Evolutionary conservation across 1,140 invertebrate species (phyloP).

Genomic region (Paraescarpia echinospica): DNA sequence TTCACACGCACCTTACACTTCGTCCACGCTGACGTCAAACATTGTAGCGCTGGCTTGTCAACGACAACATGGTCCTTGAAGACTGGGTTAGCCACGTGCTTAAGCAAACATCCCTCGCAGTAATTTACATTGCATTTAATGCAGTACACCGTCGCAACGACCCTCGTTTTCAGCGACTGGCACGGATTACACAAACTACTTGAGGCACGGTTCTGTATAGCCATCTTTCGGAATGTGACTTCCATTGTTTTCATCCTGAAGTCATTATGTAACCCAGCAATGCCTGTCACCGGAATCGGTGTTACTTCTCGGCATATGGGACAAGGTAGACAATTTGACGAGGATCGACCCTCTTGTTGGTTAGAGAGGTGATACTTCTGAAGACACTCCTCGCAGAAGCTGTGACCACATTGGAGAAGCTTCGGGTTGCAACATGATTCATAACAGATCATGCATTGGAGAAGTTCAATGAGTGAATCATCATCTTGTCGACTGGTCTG

Average conservation of each 20-base stretch:
- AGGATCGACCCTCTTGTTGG: constrained; percentile 11
- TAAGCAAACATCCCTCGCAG: constrained; percentile 19
- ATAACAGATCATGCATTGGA: constrained; percentile 30
- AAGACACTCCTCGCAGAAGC: constrained; percentile 27
- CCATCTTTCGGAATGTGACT: constrained; percentile 23
- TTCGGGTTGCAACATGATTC: constrained; percentile 21
- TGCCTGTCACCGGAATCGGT: constrained; percentile 19
- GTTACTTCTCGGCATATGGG: constrained; percentile 29
- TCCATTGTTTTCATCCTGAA: constrained; percentile 29
- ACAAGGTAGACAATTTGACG: constrained; percentile 21
- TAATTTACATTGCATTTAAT: constrained; percentile 24
- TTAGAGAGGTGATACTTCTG: constrained; percentile 7
- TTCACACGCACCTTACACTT: too few relatives aligned
- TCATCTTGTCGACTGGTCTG: not conserved
- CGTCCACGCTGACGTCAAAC: too few relatives aligned
- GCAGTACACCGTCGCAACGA: constrained; percentile 13
- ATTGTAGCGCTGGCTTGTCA: not conserved
- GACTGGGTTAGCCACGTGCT: constrained; percentile 20
- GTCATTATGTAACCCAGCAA: constrained; percentile 26
- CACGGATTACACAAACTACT: constrained; percentile 19
- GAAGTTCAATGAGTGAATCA: constrained; percentile 11
- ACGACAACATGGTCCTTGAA: constrained; percentile 28
- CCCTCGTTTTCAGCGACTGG: constrained; percentile 16
- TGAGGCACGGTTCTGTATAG: not conserved
- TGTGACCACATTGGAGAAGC: constrained; percentile 29